These are phyloP conservation scores for Portevinia maculata DNA, from an alignment of 2,888 invertebrate genomes.

Conservation along the genomic window DNA sequence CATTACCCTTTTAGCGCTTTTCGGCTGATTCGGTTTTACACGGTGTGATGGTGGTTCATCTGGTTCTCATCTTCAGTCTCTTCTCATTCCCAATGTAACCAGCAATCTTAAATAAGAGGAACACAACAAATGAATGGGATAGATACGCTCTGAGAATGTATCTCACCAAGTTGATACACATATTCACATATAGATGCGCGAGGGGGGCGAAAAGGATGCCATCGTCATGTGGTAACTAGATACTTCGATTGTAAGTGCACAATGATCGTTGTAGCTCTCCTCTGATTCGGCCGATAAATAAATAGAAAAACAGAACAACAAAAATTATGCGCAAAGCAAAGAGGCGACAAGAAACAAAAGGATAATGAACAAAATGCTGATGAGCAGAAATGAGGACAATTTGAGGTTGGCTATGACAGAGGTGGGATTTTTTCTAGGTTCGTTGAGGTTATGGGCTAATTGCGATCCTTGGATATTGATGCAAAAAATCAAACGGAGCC, in stretches of 20 bases:
- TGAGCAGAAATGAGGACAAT: too few relatives aligned
- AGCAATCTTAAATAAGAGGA: conserved; percentile 25
- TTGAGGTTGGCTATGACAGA: too few relatives aligned
- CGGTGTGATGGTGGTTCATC: conserved; percentile 11
- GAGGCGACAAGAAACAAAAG: too few relatives aligned
- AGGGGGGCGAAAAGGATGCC: background rate
- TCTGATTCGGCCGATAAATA: background rate
- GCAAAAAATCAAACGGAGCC: too few relatives aligned
- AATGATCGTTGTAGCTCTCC: too few relatives aligned
- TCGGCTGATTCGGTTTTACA: background rate
- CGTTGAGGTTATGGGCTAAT: too few relatives aligned
- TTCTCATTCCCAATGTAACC: conserved; percentile 18
- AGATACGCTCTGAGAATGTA: background rate
- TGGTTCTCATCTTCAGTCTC: conserved; percentile 20
- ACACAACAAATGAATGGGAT: background rate
- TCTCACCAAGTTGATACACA: background rate
- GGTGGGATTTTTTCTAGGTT: too few relatives aligned
- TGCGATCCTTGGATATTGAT: too few relatives aligned
- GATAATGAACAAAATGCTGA: too few relatives aligned
- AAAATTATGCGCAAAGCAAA: too few relatives aligned
- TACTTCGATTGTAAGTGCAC: background rate
- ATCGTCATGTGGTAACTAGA: conserved; percentile 1
- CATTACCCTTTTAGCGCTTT: too few relatives aligned
- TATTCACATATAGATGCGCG: conserved; percentile 3
- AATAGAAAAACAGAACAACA: background rate